These are phyloP conservation scores for Scomber japonicus DNA, from an alignment of 2,113 vertebrate genomes.

Conservation along the genomic window DNA sequence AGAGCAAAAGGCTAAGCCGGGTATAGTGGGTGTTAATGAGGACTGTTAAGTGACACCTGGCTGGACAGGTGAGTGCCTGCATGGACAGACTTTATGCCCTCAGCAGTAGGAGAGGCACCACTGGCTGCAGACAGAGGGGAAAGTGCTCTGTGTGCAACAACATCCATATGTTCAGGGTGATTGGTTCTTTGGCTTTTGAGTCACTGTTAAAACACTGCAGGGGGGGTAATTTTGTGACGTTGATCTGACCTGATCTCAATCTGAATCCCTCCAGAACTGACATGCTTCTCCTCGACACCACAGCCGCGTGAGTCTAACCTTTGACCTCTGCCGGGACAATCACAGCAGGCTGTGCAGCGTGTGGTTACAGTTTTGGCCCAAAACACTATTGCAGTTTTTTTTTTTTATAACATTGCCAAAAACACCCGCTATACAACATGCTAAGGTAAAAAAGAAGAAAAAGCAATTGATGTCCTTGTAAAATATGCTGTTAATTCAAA, in stretches of 20 bases:
- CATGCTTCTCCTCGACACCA: constrained; percentile 50
- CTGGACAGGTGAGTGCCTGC: constrained; percentile 66
- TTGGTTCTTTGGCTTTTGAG: constrained; percentile 84
- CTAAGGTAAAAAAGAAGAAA: constrained; percentile 81
- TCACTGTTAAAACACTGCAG: constrained; percentile 65
- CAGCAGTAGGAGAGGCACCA: constrained; percentile 74
- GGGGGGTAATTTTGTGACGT: constrained; percentile 17
- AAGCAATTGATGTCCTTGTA: constrained; percentile 84
- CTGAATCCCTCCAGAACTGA: constrained; percentile 54
- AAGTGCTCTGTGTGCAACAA: constrained; percentile 83
- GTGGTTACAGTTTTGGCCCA: constrained; percentile 40
- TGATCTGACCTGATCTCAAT: constrained; percentile 42
- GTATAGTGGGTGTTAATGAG: constrained; percentile 80
- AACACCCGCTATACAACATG: constrained; percentile 85
- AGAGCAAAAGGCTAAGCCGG: constrained; percentile 78
- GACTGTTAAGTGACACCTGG: constrained; percentile 73
- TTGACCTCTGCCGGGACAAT: no score
- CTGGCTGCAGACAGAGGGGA: constrained; percentile 80
- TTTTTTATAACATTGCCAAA: constrained; percentile 65
- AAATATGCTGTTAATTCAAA: constrained; percentile 85
- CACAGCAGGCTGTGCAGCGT: constrained; percentile 26
- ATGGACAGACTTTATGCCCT: constrained; percentile 66
- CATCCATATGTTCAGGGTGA: constrained; percentile 80
- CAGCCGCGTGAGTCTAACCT: constrained; percentile 9
- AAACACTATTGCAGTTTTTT: constrained; percentile 34